phyloP scores from a whole-genome alignment of 2,113 vertebrate genomes.

The Lipophrys pholis region DNA sequence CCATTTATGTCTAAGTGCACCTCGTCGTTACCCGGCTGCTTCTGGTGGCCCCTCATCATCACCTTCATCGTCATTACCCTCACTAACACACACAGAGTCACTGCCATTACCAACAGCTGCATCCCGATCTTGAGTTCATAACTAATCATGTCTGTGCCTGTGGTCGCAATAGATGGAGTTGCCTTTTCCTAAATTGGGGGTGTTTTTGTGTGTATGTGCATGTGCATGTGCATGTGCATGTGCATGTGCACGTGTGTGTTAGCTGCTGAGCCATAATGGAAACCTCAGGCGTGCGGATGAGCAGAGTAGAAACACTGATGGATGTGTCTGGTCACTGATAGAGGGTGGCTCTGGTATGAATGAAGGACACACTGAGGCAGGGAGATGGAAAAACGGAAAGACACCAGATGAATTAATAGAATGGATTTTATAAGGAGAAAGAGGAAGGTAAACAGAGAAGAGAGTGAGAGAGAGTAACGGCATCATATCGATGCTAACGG shows the following conservation, averaged over 20 bases:
- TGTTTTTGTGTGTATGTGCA: conserved; percentile 15
- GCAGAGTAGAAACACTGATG: conserved; percentile 63
- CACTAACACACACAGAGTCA: conserved; percentile 15
- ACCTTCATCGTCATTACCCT: conserved; percentile 19
- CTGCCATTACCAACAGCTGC: conserved; percentile 37
- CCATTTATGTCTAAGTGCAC: conserved; percentile 39
- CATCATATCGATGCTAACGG: not conserved
- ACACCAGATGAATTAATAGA: conserved; percentile 6
- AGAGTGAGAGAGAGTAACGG: conserved; percentile 2
- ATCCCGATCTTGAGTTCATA: conserved; percentile 51
- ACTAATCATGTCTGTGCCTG: conserved; percentile 61
- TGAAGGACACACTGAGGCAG: conserved; percentile 14
- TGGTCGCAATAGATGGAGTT: conserved; percentile 54
- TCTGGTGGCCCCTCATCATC: conserved; percentile 25
- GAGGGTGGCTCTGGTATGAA: conserved; percentile 57
- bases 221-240: conserved; percentile 30
- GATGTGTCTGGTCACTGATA: conserved; percentile 72
- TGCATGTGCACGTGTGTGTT: conserved; percentile 13
- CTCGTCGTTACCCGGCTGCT: conserved; percentile 45
- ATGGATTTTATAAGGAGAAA: conserved; percentile 11
- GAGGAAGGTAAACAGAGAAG: not conserved
- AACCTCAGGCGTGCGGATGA: conserved; percentile 67
- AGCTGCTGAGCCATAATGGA: conserved; percentile 67
- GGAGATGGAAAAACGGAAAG: not conserved
- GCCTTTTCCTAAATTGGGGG: conserved; percentile 37